A percentile compares a stretch with the other conserved stretches of the same genome.
These are phyloP conservation scores for Sisyra nigra DNA, from an alignment of 2,888 invertebrate genomes.

Conservation along the genomic window DNA sequence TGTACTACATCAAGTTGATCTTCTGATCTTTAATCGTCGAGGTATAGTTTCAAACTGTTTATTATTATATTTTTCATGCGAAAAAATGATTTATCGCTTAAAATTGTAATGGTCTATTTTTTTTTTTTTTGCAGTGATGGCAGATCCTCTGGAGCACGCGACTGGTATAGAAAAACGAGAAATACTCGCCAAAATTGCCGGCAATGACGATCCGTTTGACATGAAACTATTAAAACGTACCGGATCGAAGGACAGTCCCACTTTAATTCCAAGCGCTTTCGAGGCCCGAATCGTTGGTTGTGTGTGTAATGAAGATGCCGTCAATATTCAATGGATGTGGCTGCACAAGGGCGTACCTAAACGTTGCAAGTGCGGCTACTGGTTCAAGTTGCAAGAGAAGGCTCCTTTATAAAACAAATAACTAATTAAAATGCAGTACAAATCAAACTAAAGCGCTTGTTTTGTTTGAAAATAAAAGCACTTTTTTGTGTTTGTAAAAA, in stretches of 20 bases:
- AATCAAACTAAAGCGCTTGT: no score
- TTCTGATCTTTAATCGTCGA: no score
- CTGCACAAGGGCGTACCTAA: conserved; percentile 77
- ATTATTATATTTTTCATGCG: no score
- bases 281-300: conserved; percentile 87
- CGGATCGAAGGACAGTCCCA: conserved; percentile 71
- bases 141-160: conserved; percentile 82
- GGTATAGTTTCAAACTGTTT: no score
- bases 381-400: conserved; percentile 83
- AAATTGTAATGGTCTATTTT: no score
- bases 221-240: conserved; percentile 70
- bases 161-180: conserved; percentile 88
- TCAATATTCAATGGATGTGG: conserved; percentile 89
- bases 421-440: not conserved
- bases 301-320: conserved; percentile 89
- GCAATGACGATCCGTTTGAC: conserved; percentile 77
- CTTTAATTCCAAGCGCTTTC: conserved; percentile 78
- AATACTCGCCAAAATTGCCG: conserved; percentile 67
- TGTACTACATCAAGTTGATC: no score
- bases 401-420: conserved; percentile 40
- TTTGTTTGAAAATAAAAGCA: no score
- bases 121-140: conserved; percentile 42
- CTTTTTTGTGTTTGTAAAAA: no score
- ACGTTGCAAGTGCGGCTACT: conserved; percentile 91
- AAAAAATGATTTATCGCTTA: no score